Evolutionary conservation across 2,113 vertebrate species (phyloP).

Genomic region (Grammomys dolichurus): DNA sequence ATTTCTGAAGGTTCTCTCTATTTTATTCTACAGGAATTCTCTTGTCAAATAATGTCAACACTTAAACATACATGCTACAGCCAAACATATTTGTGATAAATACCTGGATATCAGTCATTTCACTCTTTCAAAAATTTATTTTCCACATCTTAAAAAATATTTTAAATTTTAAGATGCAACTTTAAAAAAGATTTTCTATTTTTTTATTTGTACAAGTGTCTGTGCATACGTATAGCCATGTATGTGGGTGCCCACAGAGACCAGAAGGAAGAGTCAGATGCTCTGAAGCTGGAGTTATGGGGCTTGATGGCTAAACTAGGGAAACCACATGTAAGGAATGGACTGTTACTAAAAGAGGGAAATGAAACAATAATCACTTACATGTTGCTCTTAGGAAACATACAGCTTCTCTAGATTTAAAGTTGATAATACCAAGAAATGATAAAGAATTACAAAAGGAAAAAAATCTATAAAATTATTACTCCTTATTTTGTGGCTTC

Average conservation of each 20-base stretch:
- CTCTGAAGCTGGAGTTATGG: background rate
- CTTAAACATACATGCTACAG: slow-evolving; percentile 40
- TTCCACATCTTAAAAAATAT: slow-evolving; percentile 38
- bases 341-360: slow-evolving; percentile 13
- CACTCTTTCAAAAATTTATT: slow-evolving; percentile 36
- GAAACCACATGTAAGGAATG: slow-evolving; percentile 9
- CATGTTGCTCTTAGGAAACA: slow-evolving; percentile 13
- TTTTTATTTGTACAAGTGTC: background rate
- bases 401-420: slow-evolving; percentile 33
- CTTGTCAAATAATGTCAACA: slow-evolving; percentile 18
- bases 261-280: background rate
- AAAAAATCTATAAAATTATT: slow-evolving; percentile 50
- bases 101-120: background rate
- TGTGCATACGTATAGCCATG: background rate
- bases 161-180: background rate
- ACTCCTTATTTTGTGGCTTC: slow-evolving; percentile 7
- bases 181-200: background rate
- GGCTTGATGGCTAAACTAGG: background rate
- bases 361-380: slow-evolving; percentile 27
- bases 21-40: slow-evolving; percentile 24
- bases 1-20: background rate
- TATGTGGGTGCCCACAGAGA: background rate
- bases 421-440: slow-evolving; percentile 54
- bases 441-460: slow-evolving; percentile 36
- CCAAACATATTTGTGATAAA: slow-evolving; percentile 38